Base-by-base conservation (phyloP, 2,113 vertebrate species). In the Aspiorhynchus laticeps region DNA sequence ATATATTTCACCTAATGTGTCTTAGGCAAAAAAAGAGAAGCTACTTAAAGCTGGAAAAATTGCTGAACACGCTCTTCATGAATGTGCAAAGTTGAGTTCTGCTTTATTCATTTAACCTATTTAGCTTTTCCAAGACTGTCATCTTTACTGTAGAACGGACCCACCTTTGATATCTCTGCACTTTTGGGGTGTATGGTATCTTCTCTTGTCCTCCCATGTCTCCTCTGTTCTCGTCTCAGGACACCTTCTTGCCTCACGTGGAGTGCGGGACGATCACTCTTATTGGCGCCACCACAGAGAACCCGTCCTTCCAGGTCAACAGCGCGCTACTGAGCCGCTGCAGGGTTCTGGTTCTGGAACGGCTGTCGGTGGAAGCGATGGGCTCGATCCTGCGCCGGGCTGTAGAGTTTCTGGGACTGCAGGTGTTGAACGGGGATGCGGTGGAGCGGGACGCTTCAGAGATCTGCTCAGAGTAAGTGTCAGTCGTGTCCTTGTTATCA, bases 301-400 rank as follows among this genome's bases (percentile, higher is more conserved):
- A 99, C 91, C 98, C 98, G 61, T 99, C 98, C 87, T 99, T 99
- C 93, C 98, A 99, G 93, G 97, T 99, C 88, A 99, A 98, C 0
- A 94, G 96, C 0, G 98, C 98, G 26, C 94, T 99, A 56, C 94
- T 99, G 88, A 99, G 98, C 93, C 96, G 98, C 0, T 99, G 98
- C 90, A 94, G 96, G 6, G 98, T 99, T 90, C 95, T 99, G 8
- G 98, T 99, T 71, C 94, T 99, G 87, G 97, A 99, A 93, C 98
- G 96, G 90, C 95, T 96, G 65, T 94, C 93, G 0, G 96, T 96
- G n/a, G 96, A 98, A 83, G 97, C 97, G 0, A 96, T 99, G 98
- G 93, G 95, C 88, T 93, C 89, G 0, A 97, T 99, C 91, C 94
- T 99, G 91, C 91, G 93, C 91, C 93, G 97, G 87, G 98, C 98